Base-by-base conservation (phyloP, 2,113 vertebrate species). In the Centropus unirufus region DNA sequence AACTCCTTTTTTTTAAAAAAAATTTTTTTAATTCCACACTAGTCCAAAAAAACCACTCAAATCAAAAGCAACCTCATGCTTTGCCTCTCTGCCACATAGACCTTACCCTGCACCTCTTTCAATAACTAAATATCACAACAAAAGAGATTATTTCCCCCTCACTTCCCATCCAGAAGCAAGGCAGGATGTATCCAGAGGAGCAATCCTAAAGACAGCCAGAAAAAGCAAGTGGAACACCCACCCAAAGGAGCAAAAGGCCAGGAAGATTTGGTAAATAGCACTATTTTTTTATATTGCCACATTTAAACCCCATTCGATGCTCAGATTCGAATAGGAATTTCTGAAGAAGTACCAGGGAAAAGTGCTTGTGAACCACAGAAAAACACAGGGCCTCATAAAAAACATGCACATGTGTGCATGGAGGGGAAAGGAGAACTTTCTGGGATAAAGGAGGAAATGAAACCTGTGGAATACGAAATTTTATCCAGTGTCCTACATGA, bases 381-480 rank as follows among this genome's bases (percentile, higher is more conserved):
- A 70, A 32, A 67, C 68, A 67, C 32, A 34, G 68, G 47, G 52
- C 36, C 73, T 75, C 73, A 75, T 23, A 54, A 39, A 88, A 81
- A 23, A 66, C 80, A 73, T 34, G 51, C 47, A 62, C 5, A 2
- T 2, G 12, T 0, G 0, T 49, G 39, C 0, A 0, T 19, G n/a
- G 39, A 26, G 12, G 59, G 46, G 21, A 54, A 58, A 29, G 6
- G 44, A 40, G 44, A 8, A 6, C 72, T 86, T 67, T 57, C 30
- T 87, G 61, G 85, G 76, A 64, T 51, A 62, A 52, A 34, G 69
- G 46, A 89, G 80, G 90, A 96, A 96, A 96, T 96, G 57, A 97
- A 92, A 96, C 58, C 61, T 46, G 64, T 52, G 64, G 61, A 95
- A 95, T 79, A 92, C 39, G 80, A 90, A 92, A 89, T 93, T 40